phyloP scores from a whole-genome alignment of 1,140 invertebrate genomes.

The Scaptomyza graminum region DNA sequence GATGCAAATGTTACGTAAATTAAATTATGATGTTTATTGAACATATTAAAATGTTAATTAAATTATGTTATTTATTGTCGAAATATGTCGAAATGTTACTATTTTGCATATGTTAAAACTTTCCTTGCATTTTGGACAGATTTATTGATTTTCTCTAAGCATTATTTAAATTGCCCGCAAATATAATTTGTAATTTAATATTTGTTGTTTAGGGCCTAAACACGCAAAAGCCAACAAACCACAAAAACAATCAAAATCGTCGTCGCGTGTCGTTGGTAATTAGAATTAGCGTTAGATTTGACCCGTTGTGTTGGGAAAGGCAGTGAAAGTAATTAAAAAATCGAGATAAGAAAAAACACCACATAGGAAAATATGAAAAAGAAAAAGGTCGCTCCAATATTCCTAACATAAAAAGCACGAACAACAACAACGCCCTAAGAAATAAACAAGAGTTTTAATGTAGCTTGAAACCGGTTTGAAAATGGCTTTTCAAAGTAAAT shows the following conservation, averaged over 20 bases:
- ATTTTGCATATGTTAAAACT: constrained; percentile 8
- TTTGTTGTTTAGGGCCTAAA: constrained; percentile 43
- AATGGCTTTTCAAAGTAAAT: constrained; percentile 68
- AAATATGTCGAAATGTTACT: too few species aligned
- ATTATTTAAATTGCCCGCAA: constrained; percentile 1
- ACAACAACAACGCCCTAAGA: constrained; percentile 58
- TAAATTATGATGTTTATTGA: too few species aligned
- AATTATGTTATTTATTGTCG: too few species aligned
- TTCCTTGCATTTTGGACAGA: not conserved
- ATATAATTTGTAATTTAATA: constrained; percentile 46
- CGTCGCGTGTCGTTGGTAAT: constrained; percentile 72
- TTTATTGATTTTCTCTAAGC: constrained; percentile 44
- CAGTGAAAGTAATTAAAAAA: constrained; percentile 75
- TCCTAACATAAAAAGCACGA: constrained; percentile 54
- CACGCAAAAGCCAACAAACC: constrained; percentile 39
- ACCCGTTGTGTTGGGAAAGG: constrained; percentile 55
- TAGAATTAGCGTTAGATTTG: constrained; percentile 61
- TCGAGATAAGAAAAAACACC: constrained; percentile 40
- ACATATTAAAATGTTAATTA: too few species aligned
- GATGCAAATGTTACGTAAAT: constrained; percentile 25
- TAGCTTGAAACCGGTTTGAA: constrained; percentile 65
- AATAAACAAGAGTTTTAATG: constrained; percentile 30
- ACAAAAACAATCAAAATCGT: constrained; percentile 55
- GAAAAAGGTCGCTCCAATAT: constrained; percentile 54
- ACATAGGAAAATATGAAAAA: constrained; percentile 30